phyloP scores from a whole-genome alignment of 2,113 vertebrate species.

The Marcusenius ussheri region DNA sequence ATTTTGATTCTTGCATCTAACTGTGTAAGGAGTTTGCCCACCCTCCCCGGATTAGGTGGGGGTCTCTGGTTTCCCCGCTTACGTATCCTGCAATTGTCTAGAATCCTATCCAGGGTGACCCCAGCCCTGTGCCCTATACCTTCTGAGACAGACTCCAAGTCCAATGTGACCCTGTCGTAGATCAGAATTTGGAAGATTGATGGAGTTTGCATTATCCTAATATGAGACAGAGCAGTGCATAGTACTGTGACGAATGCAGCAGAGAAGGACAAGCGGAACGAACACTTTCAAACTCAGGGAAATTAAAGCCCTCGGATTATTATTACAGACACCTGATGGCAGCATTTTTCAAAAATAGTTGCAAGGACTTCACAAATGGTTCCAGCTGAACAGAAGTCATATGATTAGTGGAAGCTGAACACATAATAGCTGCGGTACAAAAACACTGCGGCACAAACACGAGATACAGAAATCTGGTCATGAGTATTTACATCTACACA shows the following conservation, averaged over 20 bases:
- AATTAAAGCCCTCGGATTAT: background rate
- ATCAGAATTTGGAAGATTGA: background rate
- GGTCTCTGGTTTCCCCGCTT: background rate
- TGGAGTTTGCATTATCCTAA: background rate
- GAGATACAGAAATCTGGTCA: background rate
- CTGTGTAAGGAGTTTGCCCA: background rate
- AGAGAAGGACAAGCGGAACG: background rate
- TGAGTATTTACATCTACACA: background rate
- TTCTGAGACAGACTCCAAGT: background rate
- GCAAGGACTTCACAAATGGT: background rate
- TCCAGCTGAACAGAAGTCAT: background rate
- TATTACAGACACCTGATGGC: background rate
- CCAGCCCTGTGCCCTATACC: background rate
- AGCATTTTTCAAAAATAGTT: background rate
- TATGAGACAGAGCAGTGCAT: background rate
- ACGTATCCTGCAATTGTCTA: background rate
- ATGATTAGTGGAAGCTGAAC: background rate
- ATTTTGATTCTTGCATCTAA: background rate
- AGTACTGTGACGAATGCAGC: background rate
- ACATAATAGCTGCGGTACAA: background rate
- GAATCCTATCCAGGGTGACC: background rate
- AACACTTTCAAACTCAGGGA: background rate
- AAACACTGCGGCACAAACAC: background rate
- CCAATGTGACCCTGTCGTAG: background rate
- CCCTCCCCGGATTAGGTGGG: background rate